Percentiles rank a stretch among this genome's conserved stretches.
These are phyloP conservation scores for Pardalotus punctatus DNA, from an alignment of 2,113 vertebrate species.

Conservation along the genomic window DNA sequence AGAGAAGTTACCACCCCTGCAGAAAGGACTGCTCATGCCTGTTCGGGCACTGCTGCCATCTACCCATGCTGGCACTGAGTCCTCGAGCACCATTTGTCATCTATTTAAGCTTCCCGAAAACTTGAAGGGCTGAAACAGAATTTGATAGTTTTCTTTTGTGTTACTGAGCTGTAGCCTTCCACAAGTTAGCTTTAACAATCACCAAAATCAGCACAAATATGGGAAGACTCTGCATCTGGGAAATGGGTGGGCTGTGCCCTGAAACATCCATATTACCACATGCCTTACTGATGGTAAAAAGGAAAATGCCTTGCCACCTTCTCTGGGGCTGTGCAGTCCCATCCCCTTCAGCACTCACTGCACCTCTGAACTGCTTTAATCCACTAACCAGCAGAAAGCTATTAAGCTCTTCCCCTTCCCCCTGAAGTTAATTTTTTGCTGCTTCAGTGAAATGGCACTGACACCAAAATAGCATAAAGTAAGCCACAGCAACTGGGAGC, in stretches of 20 bases:
- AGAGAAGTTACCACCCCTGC: background rate
- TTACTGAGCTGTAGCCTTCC: background rate
- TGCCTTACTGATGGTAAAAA: background rate
- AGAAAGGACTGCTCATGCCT: background rate
- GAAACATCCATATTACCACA: background rate
- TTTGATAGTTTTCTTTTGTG: background rate
- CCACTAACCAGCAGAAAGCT: background rate
- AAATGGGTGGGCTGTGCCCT: background rate
- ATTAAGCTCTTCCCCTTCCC: background rate
- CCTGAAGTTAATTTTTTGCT: background rate
- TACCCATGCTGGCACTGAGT: background rate
- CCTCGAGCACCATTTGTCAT: background rate
- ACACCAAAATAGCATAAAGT: constrained; percentile 8
- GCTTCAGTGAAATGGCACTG: background rate
- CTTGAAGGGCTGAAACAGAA: background rate
- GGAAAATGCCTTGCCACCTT: background rate
- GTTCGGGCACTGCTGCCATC: background rate
- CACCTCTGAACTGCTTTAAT: background rate
- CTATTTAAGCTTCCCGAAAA: background rate
- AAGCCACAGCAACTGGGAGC: background rate
- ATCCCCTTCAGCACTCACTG: background rate
- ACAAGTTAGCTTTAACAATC: background rate
- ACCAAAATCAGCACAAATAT: background rate
- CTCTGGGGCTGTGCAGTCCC: background rate
- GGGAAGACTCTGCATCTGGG: background rate